Conservation (phyloP, 1,140 invertebrate species). For the Saccostrea glomerata region DNA sequence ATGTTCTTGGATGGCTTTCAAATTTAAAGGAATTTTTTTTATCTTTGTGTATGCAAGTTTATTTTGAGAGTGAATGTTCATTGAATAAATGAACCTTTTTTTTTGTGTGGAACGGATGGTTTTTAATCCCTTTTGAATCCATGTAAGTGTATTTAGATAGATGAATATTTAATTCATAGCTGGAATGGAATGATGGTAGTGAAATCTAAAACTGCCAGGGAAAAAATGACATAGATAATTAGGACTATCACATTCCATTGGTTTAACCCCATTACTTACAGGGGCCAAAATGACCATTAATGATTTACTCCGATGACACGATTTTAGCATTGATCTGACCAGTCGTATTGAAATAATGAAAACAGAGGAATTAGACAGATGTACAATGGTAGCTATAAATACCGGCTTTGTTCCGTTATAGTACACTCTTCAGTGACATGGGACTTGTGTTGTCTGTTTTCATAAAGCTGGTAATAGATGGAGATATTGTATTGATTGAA, state of each 20-base stretch:
- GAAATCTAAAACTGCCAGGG: neutral
- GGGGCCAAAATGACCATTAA: neutral
- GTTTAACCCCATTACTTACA: neutral
- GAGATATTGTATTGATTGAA: neutral
- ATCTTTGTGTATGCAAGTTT: neutral
- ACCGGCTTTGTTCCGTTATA: neutral
- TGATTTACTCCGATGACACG: neutral
- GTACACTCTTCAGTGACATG: neutral
- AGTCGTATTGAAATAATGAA: neutral
- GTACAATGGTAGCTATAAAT: neutral
- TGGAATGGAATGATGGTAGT: neutral
- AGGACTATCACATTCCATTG: neutral
- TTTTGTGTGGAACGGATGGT: neutral
- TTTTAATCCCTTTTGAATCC: neutral
- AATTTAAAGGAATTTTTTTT: slow-evolving; percentile 19
- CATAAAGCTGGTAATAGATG: neutral
- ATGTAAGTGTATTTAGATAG: neutral
- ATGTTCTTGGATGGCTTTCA: slow-evolving; percentile 33
- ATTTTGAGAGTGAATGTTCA: slow-evolving; percentile 20
- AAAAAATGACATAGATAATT: neutral
- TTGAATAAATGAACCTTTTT: neutral
- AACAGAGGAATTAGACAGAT: neutral
- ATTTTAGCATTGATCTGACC: neutral
- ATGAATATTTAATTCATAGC: neutral
- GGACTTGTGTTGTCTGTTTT: neutral